phyloP scores from a whole-genome alignment of 2,113 vertebrate species.

The Chaetorhynchus papuensis region DNA sequence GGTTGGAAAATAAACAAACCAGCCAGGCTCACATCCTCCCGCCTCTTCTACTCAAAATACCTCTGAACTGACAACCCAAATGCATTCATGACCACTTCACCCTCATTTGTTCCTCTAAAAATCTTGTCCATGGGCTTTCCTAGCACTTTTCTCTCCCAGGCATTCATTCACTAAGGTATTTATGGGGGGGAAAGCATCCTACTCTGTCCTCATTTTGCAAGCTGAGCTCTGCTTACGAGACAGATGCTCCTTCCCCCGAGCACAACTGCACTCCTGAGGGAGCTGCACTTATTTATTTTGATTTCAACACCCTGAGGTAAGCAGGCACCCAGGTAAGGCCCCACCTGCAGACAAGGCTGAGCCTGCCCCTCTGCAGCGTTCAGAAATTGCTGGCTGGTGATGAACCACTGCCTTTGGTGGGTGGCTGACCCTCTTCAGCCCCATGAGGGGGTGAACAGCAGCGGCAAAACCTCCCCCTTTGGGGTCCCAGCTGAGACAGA shows the following conservation, averaged over 20 bases:
- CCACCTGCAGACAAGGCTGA: neutral
- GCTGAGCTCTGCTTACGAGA: neutral
- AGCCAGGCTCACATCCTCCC: neutral
- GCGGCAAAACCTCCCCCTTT: neutral
- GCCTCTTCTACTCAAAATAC: neutral
- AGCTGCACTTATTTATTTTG: neutral
- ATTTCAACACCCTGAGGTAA: neutral
- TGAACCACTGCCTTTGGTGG: neutral
- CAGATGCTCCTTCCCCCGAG: neutral
- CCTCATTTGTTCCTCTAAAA: neutral
- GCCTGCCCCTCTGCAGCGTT: neutral
- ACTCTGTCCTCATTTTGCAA: neutral
- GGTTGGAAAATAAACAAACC: neutral
- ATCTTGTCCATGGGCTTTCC: neutral
- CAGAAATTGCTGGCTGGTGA: neutral
- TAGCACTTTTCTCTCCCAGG: neutral
- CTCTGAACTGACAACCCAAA: neutral
- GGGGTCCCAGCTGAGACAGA: neutral
- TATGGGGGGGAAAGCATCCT: neutral
- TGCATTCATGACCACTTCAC: neutral
- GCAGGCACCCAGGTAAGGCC: neutral
- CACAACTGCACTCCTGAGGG: neutral
- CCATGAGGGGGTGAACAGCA: accelerated
- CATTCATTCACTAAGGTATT: neutral
- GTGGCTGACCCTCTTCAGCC: neutral